Evolutionary conservation across 2,113 vertebrate genomes (phyloP), one percentile per base, ranked within the genome.

Genomic region (Psilopsiagon aurifrons): DNA sequence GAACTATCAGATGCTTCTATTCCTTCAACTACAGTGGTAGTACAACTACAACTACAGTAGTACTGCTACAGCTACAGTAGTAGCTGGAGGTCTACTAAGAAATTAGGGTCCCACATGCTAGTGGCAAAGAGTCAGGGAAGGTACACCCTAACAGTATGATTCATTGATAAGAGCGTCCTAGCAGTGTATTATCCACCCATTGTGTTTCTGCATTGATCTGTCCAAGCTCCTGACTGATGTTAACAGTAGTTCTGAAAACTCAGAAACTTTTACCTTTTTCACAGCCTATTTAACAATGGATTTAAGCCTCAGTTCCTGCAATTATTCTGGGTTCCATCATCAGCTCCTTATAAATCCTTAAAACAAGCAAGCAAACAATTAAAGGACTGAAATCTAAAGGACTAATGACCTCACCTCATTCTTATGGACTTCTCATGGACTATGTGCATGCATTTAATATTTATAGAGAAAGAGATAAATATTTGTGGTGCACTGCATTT

Each of bases 131-230:
- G 14, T 44, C 41, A 73, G 10, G 47, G 16, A 92, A 22, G 24
- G n/a, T 39, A 54, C 12, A 25, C 0, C 1, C 35, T 63, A 77
- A 37, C 16, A 74, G 37, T 1, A 2, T 11, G 62, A 64, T 43
- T 39, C 1, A 0, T 18, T 59, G 14, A 16, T 27, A 73, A 67
- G 46, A 70, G 23, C 9, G 70, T 44, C 46, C 67, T 73, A 39
- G 28, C 41, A 63, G 12, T 41, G 33, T 57, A 6, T 62, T 41
- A 68, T 20, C 6, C 11, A 23, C 7, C 11, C 31, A 24, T 22
- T 0, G 0, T 18, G 13, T 33, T 24, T 77, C 33, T 55, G 12
- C 35, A 85, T 35, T 0, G 1, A 83, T 44, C 37, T 49, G 62
- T 55, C 31, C 31, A 67, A 78, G 33, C 6, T 83, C 33, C 49